phyloP scores from a whole-genome alignment of 2,888 invertebrate genomes.

The Meteorus colon region DNA sequence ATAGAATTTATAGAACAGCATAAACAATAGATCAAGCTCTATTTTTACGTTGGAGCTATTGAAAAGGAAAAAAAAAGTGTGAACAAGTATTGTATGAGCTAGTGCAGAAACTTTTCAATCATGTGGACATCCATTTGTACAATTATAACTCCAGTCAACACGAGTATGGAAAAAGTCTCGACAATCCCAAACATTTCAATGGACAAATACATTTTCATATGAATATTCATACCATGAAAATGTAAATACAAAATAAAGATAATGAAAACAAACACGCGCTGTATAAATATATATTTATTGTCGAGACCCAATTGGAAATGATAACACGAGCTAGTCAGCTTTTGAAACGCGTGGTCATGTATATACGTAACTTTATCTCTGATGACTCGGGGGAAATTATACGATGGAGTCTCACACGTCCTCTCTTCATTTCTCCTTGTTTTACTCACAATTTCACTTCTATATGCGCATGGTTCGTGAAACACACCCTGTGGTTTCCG shows the following conservation, averaged over 20 bases:
- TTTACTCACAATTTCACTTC: conserved; percentile 21
- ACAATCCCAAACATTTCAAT: too few species aligned
- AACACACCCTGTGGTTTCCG: conserved; percentile 18
- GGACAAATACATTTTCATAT: not conserved
- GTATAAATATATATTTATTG: conserved; percentile 8
- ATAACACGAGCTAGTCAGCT: conserved; percentile 12
- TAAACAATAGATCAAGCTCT: too few species aligned
- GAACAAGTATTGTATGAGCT: too few species aligned
- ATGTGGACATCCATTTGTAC: too few species aligned
- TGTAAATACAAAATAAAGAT: not conserved
- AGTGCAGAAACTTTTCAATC: too few species aligned
- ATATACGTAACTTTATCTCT: conserved; percentile 30
- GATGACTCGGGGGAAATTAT: conserved; percentile 45
- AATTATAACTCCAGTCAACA: too few species aligned
- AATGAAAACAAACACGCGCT: not conserved
- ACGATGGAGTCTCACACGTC: conserved; percentile 39
- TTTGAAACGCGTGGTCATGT: conserved; percentile 11
- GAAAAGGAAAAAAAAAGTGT: too few species aligned
- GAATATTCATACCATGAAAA: not conserved
- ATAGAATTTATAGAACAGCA: too few species aligned
- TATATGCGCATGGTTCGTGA: conserved; percentile 19
- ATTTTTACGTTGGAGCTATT: too few species aligned
- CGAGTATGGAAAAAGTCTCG: too few species aligned
- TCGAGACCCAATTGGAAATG: not conserved
- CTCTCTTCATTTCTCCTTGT: conserved; percentile 28